phyloP scores from a whole-genome alignment of 2,888 invertebrate genomes.

The Amphipoea oculea region DNA sequence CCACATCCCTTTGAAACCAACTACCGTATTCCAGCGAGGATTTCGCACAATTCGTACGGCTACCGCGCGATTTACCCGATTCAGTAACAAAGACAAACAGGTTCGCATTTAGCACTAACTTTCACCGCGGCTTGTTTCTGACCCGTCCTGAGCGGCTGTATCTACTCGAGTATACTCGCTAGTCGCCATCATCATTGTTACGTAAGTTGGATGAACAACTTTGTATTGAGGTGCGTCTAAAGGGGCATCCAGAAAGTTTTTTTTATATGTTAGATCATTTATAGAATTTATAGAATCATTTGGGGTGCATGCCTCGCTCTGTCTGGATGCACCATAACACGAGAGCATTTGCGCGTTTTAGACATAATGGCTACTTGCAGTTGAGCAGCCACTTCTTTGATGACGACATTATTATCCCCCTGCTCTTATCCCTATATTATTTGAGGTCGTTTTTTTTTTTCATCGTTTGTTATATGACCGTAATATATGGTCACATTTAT shows the following conservation, averaged over 20 bases:
- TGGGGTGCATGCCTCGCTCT: no score
- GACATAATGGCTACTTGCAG: neutral
- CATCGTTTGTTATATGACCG: neutral
- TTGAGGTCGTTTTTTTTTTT: neutral
- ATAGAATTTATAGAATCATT: no score
- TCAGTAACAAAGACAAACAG: conserved; percentile 46
- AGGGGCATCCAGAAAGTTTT: no score
- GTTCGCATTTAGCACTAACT: conserved; percentile 51
- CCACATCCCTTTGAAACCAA: conserved; percentile 15
- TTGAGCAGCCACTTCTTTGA: neutral
- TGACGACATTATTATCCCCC: neutral
- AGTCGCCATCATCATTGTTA: conserved; percentile 42
- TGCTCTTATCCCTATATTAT: neutral
- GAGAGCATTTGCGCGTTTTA: neutral
- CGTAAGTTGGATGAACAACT: conserved; percentile 23
- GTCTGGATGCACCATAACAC: neutral
- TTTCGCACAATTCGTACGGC: conserved; percentile 6
- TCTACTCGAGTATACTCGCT: conserved; percentile 15
- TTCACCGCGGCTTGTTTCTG: conserved; percentile 49
- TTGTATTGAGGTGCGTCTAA: neutral
- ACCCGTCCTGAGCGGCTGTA: conserved; percentile 22
- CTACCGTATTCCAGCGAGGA: conserved; percentile 1
- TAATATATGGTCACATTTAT: neutral
- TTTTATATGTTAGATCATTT: no score
- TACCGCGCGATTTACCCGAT: neutral